Evolutionary conservation across 2,113 vertebrate species (phyloP), one percentile per base, ranked within the genome.

Genomic region (Ameiurus melas): DNA sequence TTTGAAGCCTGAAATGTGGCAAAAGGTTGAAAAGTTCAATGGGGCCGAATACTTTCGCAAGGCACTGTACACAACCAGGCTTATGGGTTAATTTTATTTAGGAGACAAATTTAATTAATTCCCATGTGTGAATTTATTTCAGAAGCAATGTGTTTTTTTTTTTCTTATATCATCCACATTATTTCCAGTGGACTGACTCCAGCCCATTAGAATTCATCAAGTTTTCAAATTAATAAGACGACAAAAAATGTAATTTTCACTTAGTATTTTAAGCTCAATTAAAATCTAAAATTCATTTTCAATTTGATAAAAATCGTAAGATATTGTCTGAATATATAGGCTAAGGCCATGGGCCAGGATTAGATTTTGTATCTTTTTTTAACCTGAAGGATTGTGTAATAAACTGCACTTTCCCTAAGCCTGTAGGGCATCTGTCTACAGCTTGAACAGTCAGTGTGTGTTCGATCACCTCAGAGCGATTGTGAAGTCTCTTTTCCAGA

Each of bases 381-480:
- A 43, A 62, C 33, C 57, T 25, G 33, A 62, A 62, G 22, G 33
- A 39, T 8, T 14, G 22, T 83, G 57, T 83, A 83, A 83, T 83
- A 83, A 83, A 83, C 43, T 62, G 80, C 57, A 58, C 55, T 83
- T 62, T 83, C 58, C 33, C 22, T 20, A 62, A 39, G 80, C 57
- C 57, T 43, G 80, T 83, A 33, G 36, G 58, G 58, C 5, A 39
- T 62, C 33, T 83, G 33, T 83, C 80, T 62, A 62, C 57, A 43
- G 36, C 33, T 25, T 36, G 57, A 83, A 58, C 20, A 83, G 55
- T 58, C 55, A 13, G 57, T 83, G 33, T 83, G 30, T 58, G 53
- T 82, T 82, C 19, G 20, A 83, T 62, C 80, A 43, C 30, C 58
- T 83, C 57, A 17, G 79, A 82, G 79, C 55, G 1, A 43, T 83